Conservation (phyloP, 2,888 invertebrate genomes). For the Drosophila pegasa region DNA sequence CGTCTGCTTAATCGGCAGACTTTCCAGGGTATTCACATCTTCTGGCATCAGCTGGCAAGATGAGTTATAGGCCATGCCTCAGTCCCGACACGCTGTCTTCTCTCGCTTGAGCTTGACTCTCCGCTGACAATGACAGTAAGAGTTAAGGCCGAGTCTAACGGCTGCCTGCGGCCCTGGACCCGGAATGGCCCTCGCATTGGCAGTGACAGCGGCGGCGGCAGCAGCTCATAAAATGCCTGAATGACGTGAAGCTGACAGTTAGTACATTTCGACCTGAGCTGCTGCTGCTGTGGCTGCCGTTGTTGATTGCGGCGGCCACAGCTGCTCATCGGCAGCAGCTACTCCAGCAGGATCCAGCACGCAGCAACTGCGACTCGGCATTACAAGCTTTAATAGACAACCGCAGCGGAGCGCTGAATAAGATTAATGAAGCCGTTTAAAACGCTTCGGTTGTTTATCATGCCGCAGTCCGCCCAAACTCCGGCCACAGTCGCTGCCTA, state of each 20-base stretch:
- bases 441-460: conserved; percentile 84
- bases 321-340: conserved; percentile 52
- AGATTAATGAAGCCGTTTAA: conserved; percentile 84
- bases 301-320: conserved; percentile 67
- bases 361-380: conserved; percentile 41
- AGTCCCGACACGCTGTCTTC: conserved; percentile 14
- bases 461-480: conserved; percentile 39
- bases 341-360: conserved; percentile 34
- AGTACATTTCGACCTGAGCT: conserved; percentile 66
- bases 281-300: no score
- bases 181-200: conserved; percentile 17
- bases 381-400: conserved; percentile 79
- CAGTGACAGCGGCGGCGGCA: conserved; percentile 42
- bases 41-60: not conserved
- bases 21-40: conserved; percentile 1
- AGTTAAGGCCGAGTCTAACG: conserved; percentile 14
- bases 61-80: conserved; percentile 6
- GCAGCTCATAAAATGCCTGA: conserved; percentile 75
- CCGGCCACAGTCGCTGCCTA: conserved; percentile 31
- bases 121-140: conserved; percentile 46
- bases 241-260: conserved; percentile 76
- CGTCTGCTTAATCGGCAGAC: not conserved
- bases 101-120: conserved; percentile 10
- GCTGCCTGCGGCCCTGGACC: conserved; percentile 16
- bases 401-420: conserved; percentile 77